Evolutionary conservation across 2,113 vertebrate species (phyloP), one percentile per base, ranked within the genome.

Genomic region (Petroica traversi): DNA sequence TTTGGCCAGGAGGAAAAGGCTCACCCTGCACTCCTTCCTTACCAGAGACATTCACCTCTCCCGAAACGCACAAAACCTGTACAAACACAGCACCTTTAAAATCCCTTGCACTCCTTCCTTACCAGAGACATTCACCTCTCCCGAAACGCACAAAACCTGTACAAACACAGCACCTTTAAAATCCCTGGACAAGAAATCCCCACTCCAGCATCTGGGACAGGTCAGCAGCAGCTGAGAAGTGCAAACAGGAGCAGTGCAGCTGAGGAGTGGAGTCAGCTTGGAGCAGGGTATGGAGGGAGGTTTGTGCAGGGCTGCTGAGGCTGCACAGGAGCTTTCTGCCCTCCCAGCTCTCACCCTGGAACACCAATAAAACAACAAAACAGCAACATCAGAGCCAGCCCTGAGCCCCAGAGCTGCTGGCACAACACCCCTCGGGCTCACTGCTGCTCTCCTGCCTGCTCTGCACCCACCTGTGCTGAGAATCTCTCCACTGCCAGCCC

Each of bases 221-320:
- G 51, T 23, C 62, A 48, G 59, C 63, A 95, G 83, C 76, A 64
- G 87, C 63, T 67, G 73, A 72, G 64, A 77, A 85, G 62, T 2
- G 51, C 51, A 29, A 43, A 46, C 16, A 46, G 62, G 40, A 66
- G 3, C 26, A 38, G 89, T 1, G 12, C 72, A 86, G 80, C 91
- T 62, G 68, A 51, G 34, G 49, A 87, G 34, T 3, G 28, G 59
- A 26, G 46, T 58, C 80, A 19, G 55, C 76, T 17, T n/a, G 46
- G 72, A 81, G 48, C 29, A 24, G 75, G 31, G 10, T 48, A 11
- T 4, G 19, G 54, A 6, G 36, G n/a, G 71, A 76, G 40, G 41
- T 71, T 24, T 0, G 0, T 1, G 4, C 1, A 46, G 43, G 64
- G 73, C 7, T 20, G 57, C 55, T 81, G 15, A 69, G 76, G 68